Percentiles rank a stretch among this genome's conserved stretches.
These are phyloP conservation scores for Seladonia tumulorum DNA, from an alignment of 2,888 invertebrate species.

Conservation along the genomic window DNA sequence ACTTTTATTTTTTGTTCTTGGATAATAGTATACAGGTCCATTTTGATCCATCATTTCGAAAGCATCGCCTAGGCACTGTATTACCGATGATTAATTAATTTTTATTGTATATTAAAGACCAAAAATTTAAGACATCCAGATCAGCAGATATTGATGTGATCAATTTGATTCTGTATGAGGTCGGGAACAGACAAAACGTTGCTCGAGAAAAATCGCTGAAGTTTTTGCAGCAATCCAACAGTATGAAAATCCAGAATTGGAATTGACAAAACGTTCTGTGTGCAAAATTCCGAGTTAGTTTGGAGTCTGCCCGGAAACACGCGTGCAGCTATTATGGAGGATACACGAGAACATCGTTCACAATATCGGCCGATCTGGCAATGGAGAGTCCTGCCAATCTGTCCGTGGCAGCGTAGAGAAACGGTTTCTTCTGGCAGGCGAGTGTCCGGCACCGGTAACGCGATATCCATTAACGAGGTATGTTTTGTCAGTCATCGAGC, in stretches of 20 bases:
- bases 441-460: constrained; percentile 51
- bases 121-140: too few relatives aligned
- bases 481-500: constrained; percentile 68
- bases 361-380: not conserved
- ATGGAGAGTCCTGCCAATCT: constrained; percentile 8
- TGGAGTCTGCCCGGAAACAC: not conserved
- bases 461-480: constrained; percentile 68
- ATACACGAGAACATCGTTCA: not conserved
- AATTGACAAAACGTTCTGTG: not conserved
- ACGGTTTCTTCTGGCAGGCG: constrained; percentile 35
- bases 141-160: too few relatives aligned
- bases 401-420: constrained; percentile 14
- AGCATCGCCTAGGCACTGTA: too few relatives aligned
- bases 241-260: too few relatives aligned
- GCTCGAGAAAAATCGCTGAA: not conserved
- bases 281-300: not conserved
- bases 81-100: too few relatives aligned
- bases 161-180: too few relatives aligned
- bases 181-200: too few relatives aligned
- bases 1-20: not conserved
- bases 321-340: not conserved
- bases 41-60: not conserved
- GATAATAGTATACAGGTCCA: not conserved
- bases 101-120: too few relatives aligned
- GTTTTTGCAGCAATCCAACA: not conserved